A percentile compares a stretch with the other conserved stretches of the same genome.
phyloP scores from a whole-genome alignment of 64 coral and sea anemone species.

The Montipora capricornis region DNA sequence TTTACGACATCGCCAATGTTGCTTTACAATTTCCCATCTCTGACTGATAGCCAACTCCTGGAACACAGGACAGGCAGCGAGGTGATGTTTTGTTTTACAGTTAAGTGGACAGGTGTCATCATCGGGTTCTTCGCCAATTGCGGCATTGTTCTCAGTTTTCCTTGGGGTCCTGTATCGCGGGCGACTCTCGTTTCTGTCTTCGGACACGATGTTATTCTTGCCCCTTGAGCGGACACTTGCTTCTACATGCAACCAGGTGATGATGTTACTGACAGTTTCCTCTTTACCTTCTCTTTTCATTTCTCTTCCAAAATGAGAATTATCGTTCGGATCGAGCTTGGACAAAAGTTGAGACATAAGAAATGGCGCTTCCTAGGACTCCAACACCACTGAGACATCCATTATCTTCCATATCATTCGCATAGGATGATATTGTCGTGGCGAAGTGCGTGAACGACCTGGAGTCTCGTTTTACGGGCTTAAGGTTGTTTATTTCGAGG shows the following conservation, averaged over 20 bases:
- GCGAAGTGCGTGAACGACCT: constrained; percentile 3
- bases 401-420: constrained; percentile 63
- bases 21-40: constrained; percentile 54
- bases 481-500: not conserved
- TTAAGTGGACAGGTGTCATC: not conserved
- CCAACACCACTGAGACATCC: constrained; percentile 1
- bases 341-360: constrained; percentile 18
- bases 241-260: constrained; percentile 46
- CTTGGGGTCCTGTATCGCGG: not conserved
- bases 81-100: constrained; percentile 39
- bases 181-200: not conserved
- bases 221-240: too few species aligned
- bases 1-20: constrained; percentile 22
- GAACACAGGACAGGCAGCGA: constrained; percentile 47
- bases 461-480: not conserved
- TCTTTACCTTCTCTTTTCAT: not conserved
- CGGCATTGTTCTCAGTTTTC: not conserved
- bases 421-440: not conserved
- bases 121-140: not conserved
- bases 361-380: constrained; percentile 34
- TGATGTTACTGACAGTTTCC: constrained; percentile 62
- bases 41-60: constrained; percentile 50
- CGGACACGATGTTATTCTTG: not conserved
- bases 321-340: constrained; percentile 6
- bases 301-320: too few species aligned